These are phyloP conservation scores for Rhynchonycteris naso DNA, from an alignment of 2,797 vertebrate genomes.

Conservation along the genomic window DNA sequence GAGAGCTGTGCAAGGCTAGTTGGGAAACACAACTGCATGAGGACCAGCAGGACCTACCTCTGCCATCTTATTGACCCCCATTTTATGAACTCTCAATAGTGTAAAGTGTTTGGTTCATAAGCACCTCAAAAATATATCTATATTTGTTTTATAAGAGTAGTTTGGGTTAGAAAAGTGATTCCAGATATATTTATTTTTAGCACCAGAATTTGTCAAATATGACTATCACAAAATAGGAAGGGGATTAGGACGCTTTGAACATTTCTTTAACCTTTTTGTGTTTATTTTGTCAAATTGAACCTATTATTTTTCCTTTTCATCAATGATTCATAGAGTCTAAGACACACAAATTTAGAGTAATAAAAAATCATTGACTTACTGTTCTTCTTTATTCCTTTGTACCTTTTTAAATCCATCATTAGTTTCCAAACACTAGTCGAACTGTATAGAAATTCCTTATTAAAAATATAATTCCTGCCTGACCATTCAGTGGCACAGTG, in stretches of 20 bases:
- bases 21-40: neutral
- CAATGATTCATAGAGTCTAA: neutral
- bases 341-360: neutral
- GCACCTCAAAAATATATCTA: neutral
- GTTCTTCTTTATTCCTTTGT: neutral
- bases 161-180: neutral
- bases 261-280: neutral
- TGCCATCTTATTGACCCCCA: neutral
- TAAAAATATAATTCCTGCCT: neutral
- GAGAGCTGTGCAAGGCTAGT: neutral
- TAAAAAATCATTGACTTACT: neutral
- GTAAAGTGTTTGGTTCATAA: neutral
- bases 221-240: neutral
- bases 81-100: neutral
- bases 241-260: neutral
- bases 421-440: neutral
- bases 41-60: neutral
- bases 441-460: neutral
- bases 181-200: neutral
- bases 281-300: neutral
- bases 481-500: too few species aligned
- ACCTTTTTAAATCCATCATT: neutral
- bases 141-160: neutral
- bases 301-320: neutral
- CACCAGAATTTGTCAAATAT: neutral